Evolutionary conservation across 1,140 invertebrate species (phyloP).

Genomic region (Drosophila burlai): DNA sequence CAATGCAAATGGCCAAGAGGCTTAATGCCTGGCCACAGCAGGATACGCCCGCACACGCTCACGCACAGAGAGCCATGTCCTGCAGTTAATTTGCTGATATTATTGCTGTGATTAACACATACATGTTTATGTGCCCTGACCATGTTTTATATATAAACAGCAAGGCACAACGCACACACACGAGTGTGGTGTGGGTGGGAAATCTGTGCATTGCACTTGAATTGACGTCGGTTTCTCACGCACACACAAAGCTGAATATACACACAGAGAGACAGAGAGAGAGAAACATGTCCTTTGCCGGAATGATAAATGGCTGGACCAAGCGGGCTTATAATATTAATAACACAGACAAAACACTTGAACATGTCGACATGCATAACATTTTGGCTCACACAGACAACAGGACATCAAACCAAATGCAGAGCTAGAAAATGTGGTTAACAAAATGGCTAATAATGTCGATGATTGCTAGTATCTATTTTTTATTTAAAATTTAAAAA

Average conservation of each 20-base stretch:
- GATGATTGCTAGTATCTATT: neutral
- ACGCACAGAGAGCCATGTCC: slow-evolving; percentile 32
- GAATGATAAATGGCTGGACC: slow-evolving; percentile 77
- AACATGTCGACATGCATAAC: slow-evolving; percentile 78
- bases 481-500: too few species aligned
- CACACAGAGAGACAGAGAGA: neutral
- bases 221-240: slow-evolving; percentile 40
- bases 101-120: slow-evolving; percentile 84
- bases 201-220: slow-evolving; percentile 65
- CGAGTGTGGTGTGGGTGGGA: slow-evolving; percentile 12
- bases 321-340: slow-evolving; percentile 81
- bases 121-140: slow-evolving; percentile 73
- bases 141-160: slow-evolving; percentile 74
- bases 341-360: slow-evolving; percentile 81
- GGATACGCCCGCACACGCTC: slow-evolving; percentile 31
- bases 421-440: neutral
- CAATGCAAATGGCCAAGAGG: slow-evolving; percentile 56
- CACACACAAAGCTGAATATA: slow-evolving; percentile 18
- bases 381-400: slow-evolving; percentile 59
- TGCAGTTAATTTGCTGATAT: slow-evolving; percentile 81
- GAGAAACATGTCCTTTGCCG: slow-evolving; percentile 39
- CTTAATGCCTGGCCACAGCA: slow-evolving; percentile 49
- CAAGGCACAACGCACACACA: slow-evolving; percentile 1
- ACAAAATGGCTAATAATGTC: neutral
- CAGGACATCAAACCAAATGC: slow-evolving; percentile 12